Evolutionary conservation across 2,797 vertebrate genomes (phyloP).

Genomic region (Limnodromus scolopaceus): DNA sequence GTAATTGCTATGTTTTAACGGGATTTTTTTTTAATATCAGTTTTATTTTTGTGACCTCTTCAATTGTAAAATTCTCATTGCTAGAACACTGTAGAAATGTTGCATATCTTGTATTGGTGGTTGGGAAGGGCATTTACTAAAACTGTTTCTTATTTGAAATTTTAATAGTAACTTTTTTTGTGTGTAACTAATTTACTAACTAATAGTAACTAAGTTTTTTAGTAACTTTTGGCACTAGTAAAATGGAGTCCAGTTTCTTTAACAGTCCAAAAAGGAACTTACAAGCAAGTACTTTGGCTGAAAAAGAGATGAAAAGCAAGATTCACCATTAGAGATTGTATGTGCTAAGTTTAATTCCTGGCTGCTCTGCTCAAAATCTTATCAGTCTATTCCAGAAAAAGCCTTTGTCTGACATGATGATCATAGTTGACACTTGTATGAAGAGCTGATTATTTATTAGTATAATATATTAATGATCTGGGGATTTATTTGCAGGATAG

Average conservation of each 20-base stretch:
- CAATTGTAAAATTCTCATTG: background rate
- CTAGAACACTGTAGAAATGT: background rate
- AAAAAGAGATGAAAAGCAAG: background rate
- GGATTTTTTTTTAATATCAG: background rate
- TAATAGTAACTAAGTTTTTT: no score
- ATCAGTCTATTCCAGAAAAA: background rate
- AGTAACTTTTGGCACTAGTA: background rate
- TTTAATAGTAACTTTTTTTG: no score
- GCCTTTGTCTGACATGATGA: background rate
- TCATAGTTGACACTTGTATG: background rate
- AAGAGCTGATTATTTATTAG: background rate
- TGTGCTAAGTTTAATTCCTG: background rate
- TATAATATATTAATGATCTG: background rate
- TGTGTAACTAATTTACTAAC: no score
- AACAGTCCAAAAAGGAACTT: background rate
- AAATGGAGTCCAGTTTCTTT: background rate
- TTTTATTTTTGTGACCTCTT: background rate
- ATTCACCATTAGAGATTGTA: rapidly evolving
- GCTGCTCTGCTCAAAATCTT: background rate
- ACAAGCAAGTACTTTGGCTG: background rate
- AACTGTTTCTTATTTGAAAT: background rate
- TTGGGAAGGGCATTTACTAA: background rate
- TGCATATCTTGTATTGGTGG: rapidly evolving
- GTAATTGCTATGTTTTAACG: constrained; percentile 65
- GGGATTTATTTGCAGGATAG: constrained; percentile 82